Evolutionary conservation across 2,113 vertebrate species (phyloP).

Genomic region (Setophaga kirtlandii): DNA sequence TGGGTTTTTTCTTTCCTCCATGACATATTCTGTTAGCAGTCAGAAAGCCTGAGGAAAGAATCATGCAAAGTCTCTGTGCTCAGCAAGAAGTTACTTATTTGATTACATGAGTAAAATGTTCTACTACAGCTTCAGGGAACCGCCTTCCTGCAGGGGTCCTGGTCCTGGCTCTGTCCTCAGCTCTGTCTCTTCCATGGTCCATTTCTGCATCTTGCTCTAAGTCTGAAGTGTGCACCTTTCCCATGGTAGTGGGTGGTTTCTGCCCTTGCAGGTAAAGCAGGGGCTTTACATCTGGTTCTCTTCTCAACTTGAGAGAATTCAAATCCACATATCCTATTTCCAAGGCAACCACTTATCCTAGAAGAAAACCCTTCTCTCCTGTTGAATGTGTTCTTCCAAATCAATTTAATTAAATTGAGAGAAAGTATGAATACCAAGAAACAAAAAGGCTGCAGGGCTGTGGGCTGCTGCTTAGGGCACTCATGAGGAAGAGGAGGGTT

Average conservation of each 20-base stretch:
- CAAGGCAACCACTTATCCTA: not conserved
- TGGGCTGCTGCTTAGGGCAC: not conserved
- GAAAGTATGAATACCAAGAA: not conserved
- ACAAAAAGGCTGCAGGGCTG: not conserved
- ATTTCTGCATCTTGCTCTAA: not conserved
- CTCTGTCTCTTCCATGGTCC: not conserved
- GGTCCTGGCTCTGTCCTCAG: not conserved
- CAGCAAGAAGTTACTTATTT: not conserved
- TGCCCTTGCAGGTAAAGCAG: not conserved
- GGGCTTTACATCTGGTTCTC: not conserved
- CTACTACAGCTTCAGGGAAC: not conserved
- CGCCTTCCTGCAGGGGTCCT: not conserved
- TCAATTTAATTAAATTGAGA: not conserved
- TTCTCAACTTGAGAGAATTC: not conserved
- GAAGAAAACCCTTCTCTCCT: not conserved
- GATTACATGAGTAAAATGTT: not conserved
- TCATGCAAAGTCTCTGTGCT: not conserved
- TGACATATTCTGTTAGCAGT: not conserved
- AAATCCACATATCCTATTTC: not conserved
- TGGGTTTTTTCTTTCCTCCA: not conserved
- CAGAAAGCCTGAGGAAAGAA: not conserved
- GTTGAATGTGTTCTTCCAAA: not conserved
- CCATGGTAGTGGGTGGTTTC: not conserved
- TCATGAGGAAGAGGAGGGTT: not conserved
- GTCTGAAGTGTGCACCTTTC: not conserved